phyloP scores from a whole-genome alignment of 2,113 vertebrate genomes.

The Prietella phreatophila region DNA sequence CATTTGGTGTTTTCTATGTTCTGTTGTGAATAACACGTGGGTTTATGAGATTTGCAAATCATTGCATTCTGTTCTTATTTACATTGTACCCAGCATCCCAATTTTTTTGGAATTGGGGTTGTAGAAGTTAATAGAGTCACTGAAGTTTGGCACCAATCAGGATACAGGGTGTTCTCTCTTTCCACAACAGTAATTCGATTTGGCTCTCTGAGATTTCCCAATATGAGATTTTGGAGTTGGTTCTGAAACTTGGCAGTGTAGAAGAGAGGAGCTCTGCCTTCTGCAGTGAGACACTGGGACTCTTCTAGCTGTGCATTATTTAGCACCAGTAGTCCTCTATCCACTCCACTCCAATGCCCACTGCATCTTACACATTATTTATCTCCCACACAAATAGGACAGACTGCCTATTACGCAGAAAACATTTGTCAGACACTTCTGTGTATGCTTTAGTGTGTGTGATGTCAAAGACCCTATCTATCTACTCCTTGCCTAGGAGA shows the following conservation, averaged over 20 bases:
- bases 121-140: not conserved
- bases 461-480: slow-evolving; percentile 5
- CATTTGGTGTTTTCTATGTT: no score
- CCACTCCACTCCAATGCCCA: not conserved
- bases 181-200: not conserved
- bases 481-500: not conserved
- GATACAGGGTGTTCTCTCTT: not conserved
- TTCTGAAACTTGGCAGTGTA: not conserved
- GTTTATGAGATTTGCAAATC: no score
- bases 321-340: not conserved
- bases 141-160: not conserved
- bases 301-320: slow-evolving; percentile 9
- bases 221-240: not conserved
- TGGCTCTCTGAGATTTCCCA: not conserved
- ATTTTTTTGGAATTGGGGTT: no score
- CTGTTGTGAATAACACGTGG: no score
- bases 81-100: no score
- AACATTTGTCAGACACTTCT: slow-evolving; percentile 15
- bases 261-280: not conserved
- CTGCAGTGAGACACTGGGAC: slow-evolving; percentile 7
- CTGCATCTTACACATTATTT: slow-evolving; percentile 16
- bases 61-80: no score
- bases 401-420: slow-evolving; percentile 3
- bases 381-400: slow-evolving; percentile 8
- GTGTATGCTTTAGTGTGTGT: slow-evolving; percentile 6